Conservation (phyloP, 1,140 invertebrate species). For the Drosophila seguyi region DNA sequence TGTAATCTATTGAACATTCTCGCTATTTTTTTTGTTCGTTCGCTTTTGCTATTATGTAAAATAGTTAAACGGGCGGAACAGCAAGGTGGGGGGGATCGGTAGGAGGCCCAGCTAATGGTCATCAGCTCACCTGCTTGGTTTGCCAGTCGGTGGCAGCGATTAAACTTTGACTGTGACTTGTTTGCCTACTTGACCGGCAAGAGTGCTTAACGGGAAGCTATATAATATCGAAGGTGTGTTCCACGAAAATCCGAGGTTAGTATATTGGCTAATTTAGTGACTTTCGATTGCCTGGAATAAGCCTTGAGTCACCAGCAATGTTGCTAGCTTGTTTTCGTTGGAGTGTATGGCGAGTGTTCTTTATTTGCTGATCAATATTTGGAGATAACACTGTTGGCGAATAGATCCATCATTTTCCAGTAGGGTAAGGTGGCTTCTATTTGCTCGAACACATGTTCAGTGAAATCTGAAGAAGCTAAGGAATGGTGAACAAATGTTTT, state of each 20-base stretch:
- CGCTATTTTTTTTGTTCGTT: conserved; percentile 13
- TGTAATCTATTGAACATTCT: conserved; percentile 44
- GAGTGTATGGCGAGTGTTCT: conserved; percentile 1
- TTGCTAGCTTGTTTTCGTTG: conserved; percentile 7
- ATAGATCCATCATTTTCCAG: conserved; percentile 18
- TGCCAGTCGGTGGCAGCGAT: conserved; percentile 32
- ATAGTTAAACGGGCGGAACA: conserved; percentile 12
- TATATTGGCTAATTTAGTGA: conserved; percentile 17
- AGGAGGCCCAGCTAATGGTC: conserved; percentile 24
- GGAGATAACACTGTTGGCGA: conserved; percentile 1
- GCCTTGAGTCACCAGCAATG: conserved; percentile 17
- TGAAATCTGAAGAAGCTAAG: not conserved
- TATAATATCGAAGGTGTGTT: conserved; percentile 29
- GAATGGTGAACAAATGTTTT: not conserved
- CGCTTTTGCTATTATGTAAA: conserved; percentile 39
- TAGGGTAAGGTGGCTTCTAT: not conserved
- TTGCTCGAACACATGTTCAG: not conserved
- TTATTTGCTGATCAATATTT: conserved; percentile 47
- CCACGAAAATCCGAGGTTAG: conserved; percentile 5
- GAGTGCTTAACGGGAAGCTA: conserved; percentile 23
- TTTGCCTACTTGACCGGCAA: conserved; percentile 37
- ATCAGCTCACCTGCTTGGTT: conserved; percentile 34
- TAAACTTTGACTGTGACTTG: conserved; percentile 45
- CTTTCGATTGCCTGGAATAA: conserved; percentile 22
- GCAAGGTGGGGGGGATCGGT: not conserved